Base-by-base conservation (phyloP, 1,140 invertebrate genomes). In the Zeugodacus cucurbitae region DNA sequence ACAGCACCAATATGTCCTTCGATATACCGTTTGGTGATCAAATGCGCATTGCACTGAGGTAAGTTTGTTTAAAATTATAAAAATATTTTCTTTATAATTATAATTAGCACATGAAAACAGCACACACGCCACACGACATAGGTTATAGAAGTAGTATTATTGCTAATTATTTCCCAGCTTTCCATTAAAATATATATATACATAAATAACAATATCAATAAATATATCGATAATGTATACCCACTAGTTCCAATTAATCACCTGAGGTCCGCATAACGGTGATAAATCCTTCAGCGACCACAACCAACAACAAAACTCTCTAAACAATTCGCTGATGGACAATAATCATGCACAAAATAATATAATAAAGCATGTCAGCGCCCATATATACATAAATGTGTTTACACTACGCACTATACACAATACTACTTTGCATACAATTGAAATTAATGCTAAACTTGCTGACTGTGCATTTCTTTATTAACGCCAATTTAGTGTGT, bases 11-110 rank as follows among this genome's bases (percentile, higher is more conserved):
- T 41, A 93, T 93, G 92, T 92, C 92, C 89, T 93, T 93, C 85
- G 91, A 93, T 91, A 93, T 93, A 89, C 90, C 92, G 10, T 90
- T 92, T 82, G 92, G 91, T 57, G 92, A 93, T 90, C 92, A 93
- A 89, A 93, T 93, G 91, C 91, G 92, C 41, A 92, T 93, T 86
- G 92, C 92, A 48, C 88, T 93, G 57, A 93, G 89, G 92, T 93
- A 90, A 92, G 91, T 91, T 14, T 34, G 8, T 0, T 85, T 34
- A 82, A 82, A 34, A n/a, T 48, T 34, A 41, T 41, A 64, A 2
- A 5, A 34, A 14, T 11, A 8, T 59, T 59, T 59, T 14, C 10
- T 67, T 32, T 17, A 14, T 29, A 34, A 67, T 17, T 67, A 67
- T 6, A 14, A 10, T 67, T 11, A 34, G 17, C 62, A 29, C 8